Percentiles rank a stretch among this genome's conserved stretches.
phyloP scores from a whole-genome alignment of 2,797 vertebrate species.

The Bradypus variegatus region DNA sequence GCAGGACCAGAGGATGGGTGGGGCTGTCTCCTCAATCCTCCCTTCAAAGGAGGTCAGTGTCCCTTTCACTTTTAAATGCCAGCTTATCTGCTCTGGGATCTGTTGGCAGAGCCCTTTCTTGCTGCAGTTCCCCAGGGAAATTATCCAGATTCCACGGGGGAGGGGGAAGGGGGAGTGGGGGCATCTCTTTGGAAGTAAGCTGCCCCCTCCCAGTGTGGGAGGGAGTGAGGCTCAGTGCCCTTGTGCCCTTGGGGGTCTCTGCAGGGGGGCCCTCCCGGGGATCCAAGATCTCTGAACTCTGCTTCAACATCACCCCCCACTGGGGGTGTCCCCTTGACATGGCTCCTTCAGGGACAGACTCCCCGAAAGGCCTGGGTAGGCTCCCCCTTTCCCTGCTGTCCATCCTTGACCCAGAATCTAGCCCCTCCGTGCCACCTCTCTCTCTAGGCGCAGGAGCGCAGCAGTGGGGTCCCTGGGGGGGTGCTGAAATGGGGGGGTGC shows the following conservation, averaged over 20 bases:
- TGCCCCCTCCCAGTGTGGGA: background rate
- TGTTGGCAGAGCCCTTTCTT: constrained; percentile 45
- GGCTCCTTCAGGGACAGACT: no score
- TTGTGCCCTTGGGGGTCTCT: background rate
- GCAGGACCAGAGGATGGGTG: background rate
- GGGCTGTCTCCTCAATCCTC: background rate
- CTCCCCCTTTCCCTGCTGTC: background rate
- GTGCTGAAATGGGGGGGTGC: background rate
- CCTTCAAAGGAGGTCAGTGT: constrained; percentile 64
- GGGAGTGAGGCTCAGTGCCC: background rate
- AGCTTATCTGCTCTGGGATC: constrained; percentile 58
- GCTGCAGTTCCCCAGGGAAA: constrained; percentile 55
- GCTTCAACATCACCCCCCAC: background rate
- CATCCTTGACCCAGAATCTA: constrained; percentile 12
- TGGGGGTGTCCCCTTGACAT: no score
- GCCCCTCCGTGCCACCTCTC: background rate
- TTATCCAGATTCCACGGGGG: constrained; percentile 56
- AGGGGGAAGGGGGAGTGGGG: constrained; percentile 11
- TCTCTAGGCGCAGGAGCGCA: background rate
- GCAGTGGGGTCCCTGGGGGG: background rate
- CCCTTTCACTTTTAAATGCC: constrained; percentile 61
- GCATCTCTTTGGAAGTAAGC: constrained; percentile 40
- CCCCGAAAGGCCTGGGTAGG: no score
- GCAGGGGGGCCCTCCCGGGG: background rate
- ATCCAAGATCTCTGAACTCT: background rate